Conservation (phyloP, 2,113 vertebrate species). For the Enhydra lutris region DNA sequence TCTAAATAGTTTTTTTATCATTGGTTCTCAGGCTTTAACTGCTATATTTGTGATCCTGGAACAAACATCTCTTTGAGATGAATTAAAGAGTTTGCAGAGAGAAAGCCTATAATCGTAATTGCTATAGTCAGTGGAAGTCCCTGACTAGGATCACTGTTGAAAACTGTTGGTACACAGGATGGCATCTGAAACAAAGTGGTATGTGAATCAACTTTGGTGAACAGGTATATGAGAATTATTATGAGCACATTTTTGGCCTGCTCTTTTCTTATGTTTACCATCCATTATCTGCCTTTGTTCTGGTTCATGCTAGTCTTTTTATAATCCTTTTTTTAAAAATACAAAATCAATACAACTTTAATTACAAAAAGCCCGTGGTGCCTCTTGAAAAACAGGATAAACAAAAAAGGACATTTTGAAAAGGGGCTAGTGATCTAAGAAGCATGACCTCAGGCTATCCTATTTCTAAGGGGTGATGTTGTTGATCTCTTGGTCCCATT, state of each 20-base stretch:
- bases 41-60: background rate
- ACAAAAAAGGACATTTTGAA: conserved; percentile 68
- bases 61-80: conserved; percentile 46
- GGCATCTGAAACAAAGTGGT: conserved; percentile 6
- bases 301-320: conserved; percentile 67
- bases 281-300: conserved; percentile 71
- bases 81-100: conserved; percentile 29
- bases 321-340: conserved; percentile 76
- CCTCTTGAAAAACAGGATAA: conserved; percentile 60
- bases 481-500: conserved; percentile 37
- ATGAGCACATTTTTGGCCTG: conserved; percentile 41
- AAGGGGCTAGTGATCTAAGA: conserved; percentile 55
- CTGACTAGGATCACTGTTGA: background rate
- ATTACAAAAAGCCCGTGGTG: conserved; percentile 55
- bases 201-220: conserved; percentile 34
- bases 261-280: conserved; percentile 65
- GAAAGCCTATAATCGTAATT: background rate
- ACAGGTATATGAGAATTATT: conserved; percentile 30
- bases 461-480: conserved; percentile 25
- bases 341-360: conserved; percentile 73
- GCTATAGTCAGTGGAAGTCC: conserved; percentile 4
- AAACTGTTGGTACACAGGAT: background rate
- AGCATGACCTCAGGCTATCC: conserved; percentile 50
- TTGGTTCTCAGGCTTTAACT: background rate
- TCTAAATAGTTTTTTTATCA: background rate